Percentiles rank a stretch among this genome's conserved stretches.
Conservation (phyloP, 1,140 invertebrate genomes). For the Xylocopa sonorina region DNA sequence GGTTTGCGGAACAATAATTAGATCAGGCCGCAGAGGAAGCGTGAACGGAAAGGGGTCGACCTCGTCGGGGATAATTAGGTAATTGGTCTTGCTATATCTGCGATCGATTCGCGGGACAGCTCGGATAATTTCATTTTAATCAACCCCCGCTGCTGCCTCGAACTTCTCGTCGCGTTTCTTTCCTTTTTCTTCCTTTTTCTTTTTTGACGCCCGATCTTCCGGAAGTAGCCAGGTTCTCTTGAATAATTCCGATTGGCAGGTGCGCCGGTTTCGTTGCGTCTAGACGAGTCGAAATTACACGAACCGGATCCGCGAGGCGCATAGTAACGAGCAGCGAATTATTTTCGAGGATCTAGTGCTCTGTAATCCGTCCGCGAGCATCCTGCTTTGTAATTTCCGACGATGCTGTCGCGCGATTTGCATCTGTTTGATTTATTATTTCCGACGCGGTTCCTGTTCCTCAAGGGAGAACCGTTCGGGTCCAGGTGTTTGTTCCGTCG, state of each 20-base stretch:
- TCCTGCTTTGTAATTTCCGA: conserved; percentile 16
- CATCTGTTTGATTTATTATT: conserved; percentile 32
- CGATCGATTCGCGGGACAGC: conserved; percentile 59
- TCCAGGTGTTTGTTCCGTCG: background rate
- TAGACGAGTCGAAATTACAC: conserved; percentile 26
- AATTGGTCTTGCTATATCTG: conserved; percentile 68
- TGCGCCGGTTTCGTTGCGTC: conserved; percentile 4
- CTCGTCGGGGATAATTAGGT: conserved; percentile 71
- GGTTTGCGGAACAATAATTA: conserved; percentile 76
- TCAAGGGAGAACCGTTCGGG: background rate
- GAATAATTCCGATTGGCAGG: conserved; percentile 18
- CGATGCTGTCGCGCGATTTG: conserved; percentile 20
- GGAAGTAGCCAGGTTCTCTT: background rate
- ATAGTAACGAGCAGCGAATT: conserved; percentile 39
- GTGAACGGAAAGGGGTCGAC: conserved; percentile 57
- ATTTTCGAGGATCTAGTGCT: conserved; percentile 30
- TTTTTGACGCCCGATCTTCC: background rate
- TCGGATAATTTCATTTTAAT: conserved; percentile 73
- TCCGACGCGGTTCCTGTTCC: background rate
- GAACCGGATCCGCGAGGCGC: conserved; percentile 23
- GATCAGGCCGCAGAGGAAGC: conserved; percentile 69
- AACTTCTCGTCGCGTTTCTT: conserved; percentile 14
- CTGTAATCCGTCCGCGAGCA: conserved; percentile 1
- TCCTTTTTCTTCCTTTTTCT: no score
- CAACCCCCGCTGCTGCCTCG: conserved; percentile 23